Evolutionary conservation across 2,797 vertebrate genomes (phyloP).

Genomic region (Gallinago nigripennis): DNA sequence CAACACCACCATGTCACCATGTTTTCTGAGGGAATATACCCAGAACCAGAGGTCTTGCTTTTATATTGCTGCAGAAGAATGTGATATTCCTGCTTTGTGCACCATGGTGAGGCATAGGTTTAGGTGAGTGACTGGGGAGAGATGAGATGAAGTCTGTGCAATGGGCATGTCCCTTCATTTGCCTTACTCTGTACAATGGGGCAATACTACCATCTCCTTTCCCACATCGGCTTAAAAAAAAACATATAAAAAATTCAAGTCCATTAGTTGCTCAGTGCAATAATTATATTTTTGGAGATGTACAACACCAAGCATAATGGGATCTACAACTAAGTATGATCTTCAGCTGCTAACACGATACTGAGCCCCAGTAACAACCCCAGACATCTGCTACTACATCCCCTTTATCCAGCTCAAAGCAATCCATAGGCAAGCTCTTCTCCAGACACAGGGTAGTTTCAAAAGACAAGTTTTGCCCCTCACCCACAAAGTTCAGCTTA

Average conservation of each 20-base stretch:
- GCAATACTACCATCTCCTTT: neutral
- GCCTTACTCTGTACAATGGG: neutral
- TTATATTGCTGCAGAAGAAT: neutral
- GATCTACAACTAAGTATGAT: neutral
- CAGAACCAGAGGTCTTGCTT: neutral
- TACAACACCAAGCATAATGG: neutral
- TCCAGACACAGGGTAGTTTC: neutral
- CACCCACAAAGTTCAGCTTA: neutral
- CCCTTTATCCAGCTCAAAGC: neutral
- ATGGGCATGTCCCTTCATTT: neutral
- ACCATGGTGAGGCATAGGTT: fast-evolving
- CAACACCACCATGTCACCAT: neutral
- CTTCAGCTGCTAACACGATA: neutral
- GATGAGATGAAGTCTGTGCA: neutral
- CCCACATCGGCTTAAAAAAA: fast-evolving
- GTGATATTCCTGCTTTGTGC: neutral
- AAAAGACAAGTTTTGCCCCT: neutral
- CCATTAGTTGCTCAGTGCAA: neutral
- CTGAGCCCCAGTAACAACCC: neutral
- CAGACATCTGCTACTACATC: neutral
- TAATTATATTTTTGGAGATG: neutral
- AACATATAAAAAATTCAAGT: fast-evolving
- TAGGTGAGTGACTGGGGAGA: neutral
- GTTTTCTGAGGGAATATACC: neutral
- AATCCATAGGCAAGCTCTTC: neutral